Evolutionary conservation across 2,888 invertebrate species (phyloP).

Genomic region (Melangyna quadrimaculata): DNA sequence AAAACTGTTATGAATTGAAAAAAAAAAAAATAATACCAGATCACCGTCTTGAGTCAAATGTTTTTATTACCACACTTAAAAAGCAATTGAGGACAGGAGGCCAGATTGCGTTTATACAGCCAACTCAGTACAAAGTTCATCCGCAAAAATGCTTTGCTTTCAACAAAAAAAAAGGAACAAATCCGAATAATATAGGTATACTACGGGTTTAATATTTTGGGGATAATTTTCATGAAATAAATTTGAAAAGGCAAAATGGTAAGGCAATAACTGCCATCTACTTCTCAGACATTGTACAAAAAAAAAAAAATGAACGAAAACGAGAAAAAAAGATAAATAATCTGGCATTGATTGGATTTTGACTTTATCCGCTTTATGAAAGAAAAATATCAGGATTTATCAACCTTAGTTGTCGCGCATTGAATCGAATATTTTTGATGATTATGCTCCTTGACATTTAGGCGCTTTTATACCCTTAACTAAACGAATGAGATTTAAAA

Average conservation of each 20-base stretch:
- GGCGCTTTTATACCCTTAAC: too few species aligned
- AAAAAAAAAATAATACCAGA: constrained; percentile 13
- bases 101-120: background rate
- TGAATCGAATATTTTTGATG: constrained; percentile 39
- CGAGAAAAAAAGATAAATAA: background rate
- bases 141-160: constrained; percentile 1
- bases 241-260: constrained; percentile 22
- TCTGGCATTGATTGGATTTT: constrained; percentile 56
- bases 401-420: constrained; percentile 9
- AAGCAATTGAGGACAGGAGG: background rate
- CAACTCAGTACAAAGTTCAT: constrained; percentile 8
- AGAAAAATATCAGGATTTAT: background rate
- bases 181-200: constrained; percentile 4
- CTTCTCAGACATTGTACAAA: background rate
- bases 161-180: background rate
- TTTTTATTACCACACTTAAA: constrained; percentile 54
- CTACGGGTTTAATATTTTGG: background rate
- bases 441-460: constrained; percentile 46
- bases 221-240: constrained; percentile 11
- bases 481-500: constrained; percentile 16
- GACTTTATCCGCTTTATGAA: constrained; percentile 36
- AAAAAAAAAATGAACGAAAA: background rate
- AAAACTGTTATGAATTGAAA: constrained; percentile 29
- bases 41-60: constrained; percentile 49
- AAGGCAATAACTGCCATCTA: constrained; percentile 54